Evolutionary conservation across 1,140 invertebrate genomes (phyloP).

Genomic region (Drosophila auraria): DNA sequence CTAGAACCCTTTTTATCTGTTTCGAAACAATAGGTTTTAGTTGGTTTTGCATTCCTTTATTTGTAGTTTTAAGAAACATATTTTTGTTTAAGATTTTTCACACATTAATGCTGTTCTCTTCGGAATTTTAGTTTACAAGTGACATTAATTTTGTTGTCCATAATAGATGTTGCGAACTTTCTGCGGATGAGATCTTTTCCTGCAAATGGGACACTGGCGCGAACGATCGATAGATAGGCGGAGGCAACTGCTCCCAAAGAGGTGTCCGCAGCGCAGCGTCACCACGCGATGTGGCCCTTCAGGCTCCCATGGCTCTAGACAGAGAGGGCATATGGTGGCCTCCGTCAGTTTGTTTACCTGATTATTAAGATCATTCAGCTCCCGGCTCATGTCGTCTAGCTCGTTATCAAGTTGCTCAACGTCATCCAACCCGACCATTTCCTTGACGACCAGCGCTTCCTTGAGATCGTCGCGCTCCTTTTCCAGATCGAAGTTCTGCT

Average conservation of each 20-base stretch:
- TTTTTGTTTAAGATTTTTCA: too few relatives aligned
- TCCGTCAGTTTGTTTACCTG: neutral
- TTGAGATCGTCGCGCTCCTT: neutral
- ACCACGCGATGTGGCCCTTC: neutral
- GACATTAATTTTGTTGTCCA: too few relatives aligned
- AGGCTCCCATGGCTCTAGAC: neutral
- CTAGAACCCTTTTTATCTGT: too few relatives aligned
- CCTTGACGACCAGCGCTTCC: neutral
- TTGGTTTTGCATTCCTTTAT: too few relatives aligned
- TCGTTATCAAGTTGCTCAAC: neutral
- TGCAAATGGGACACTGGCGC: too few relatives aligned
- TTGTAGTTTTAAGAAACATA: too few relatives aligned
- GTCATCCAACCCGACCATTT: neutral
- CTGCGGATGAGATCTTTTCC: too few relatives aligned
- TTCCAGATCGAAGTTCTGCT: neutral
- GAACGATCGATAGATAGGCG: neutral
- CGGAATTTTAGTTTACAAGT: too few relatives aligned
- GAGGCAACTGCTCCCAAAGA: neutral
- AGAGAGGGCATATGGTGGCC: neutral
- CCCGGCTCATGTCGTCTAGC: neutral
- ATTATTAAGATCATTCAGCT: too few relatives aligned
- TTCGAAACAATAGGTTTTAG: too few relatives aligned
- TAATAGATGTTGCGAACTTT: too few relatives aligned
- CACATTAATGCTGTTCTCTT: too few relatives aligned
- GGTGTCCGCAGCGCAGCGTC: neutral